phyloP scores from a whole-genome alignment of 1,140 invertebrate species.

The Bombus sibiricus region DNA sequence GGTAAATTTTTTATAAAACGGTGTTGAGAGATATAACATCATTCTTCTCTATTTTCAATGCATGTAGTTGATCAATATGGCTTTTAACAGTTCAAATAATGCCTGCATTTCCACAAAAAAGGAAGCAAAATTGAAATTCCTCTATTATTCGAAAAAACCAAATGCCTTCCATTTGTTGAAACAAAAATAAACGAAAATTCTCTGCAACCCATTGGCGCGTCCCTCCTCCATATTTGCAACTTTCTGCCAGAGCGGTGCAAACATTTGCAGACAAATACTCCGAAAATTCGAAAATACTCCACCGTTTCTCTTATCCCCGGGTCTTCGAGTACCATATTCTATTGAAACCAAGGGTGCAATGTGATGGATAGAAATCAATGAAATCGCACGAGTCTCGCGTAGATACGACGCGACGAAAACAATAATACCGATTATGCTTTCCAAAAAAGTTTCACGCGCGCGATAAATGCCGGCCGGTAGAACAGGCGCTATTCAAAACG shows the following conservation, averaged over 20 bases:
- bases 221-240: background rate
- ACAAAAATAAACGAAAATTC: background rate
- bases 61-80: background rate
- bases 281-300: background rate
- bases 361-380: constrained; percentile 16
- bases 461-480: constrained; percentile 39
- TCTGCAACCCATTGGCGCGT: background rate
- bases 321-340: background rate
- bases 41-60: background rate
- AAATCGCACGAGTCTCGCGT: background rate
- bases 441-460: constrained; percentile 34
- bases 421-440: constrained; percentile 22
- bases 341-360: background rate
- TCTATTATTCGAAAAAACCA: background rate
- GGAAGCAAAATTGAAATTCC: background rate
- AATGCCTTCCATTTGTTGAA: background rate
- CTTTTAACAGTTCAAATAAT: background rate
- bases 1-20: no score
- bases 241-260: background rate
- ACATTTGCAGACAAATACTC: no score
- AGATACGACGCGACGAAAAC: background rate
- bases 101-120: background rate
- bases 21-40: background rate
- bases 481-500: constrained; percentile 15
- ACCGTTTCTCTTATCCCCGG: background rate